Evolutionary conservation across 2,797 vertebrate species (phyloP).

Genomic region (Poeciliopsis infans): DNA sequence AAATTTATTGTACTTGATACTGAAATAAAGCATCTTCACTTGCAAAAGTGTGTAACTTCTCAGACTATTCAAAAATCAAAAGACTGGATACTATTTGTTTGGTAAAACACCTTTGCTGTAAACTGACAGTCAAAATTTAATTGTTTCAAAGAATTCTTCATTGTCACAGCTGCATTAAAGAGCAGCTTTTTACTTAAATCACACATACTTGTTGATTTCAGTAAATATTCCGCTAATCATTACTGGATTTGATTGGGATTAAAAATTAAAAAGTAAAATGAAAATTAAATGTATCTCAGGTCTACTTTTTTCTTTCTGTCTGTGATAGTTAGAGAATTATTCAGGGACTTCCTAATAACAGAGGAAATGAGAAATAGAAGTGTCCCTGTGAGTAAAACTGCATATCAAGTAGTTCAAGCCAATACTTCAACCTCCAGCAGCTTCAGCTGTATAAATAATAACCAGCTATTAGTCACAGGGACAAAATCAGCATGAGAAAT

Average conservation of each 20-base stretch:
- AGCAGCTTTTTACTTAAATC: neutral
- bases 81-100: neutral
- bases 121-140: neutral
- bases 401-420: slow-evolving; percentile 4
- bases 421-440: neutral
- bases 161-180: neutral
- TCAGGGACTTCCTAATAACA: neutral
- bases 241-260: neutral
- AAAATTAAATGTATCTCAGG: neutral
- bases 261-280: neutral
- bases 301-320: neutral
- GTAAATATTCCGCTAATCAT: neutral
- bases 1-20: neutral
- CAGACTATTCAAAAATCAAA: neutral
- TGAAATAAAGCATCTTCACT: neutral
- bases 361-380: slow-evolving; percentile 10
- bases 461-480: neutral
- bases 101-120: neutral
- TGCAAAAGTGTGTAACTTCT: neutral
- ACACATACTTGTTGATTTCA: neutral
- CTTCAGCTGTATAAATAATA: slow-evolving; percentile 6
- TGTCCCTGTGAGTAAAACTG: slow-evolving; percentile 6
- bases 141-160: neutral
- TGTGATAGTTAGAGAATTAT: neutral
- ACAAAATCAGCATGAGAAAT: slow-evolving; percentile 6